Evolutionary conservation across 2,797 vertebrate species (phyloP).

Genomic region (Lemur catta): DNA sequence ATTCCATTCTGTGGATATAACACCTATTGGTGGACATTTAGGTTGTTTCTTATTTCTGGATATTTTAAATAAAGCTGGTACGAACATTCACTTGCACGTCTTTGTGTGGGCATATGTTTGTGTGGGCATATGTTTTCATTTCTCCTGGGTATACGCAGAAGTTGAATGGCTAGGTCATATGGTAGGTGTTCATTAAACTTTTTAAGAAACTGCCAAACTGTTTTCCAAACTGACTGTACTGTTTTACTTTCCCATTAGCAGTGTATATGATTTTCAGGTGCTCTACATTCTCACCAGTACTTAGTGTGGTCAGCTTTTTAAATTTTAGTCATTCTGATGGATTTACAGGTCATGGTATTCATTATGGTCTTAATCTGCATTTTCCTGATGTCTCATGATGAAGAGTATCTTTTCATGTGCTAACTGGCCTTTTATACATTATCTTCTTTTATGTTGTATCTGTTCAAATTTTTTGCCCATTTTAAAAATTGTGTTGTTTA

Average conservation of each 20-base stretch:
- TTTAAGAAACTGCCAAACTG: background rate
- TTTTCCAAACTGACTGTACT: background rate
- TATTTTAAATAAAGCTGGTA: background rate
- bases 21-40: background rate
- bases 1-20: background rate
- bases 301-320: background rate
- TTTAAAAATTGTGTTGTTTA: background rate
- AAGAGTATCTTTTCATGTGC: background rate
- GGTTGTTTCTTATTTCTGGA: background rate
- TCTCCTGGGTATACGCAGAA: background rate
- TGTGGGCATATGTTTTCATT: background rate
- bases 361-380: background rate
- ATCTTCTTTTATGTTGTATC: background rate
- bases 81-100: background rate
- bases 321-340: background rate
- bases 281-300: background rate
- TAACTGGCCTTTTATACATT: background rate
- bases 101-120: background rate
- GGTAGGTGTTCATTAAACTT: conserved; percentile 5
- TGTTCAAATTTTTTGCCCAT: background rate
- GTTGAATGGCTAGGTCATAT: background rate
- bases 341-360: background rate
- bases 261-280: background rate
- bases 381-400: background rate
- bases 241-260: background rate